phyloP scores from a whole-genome alignment of 2,113 vertebrate species.

The Malurus alboscapulatus region DNA sequence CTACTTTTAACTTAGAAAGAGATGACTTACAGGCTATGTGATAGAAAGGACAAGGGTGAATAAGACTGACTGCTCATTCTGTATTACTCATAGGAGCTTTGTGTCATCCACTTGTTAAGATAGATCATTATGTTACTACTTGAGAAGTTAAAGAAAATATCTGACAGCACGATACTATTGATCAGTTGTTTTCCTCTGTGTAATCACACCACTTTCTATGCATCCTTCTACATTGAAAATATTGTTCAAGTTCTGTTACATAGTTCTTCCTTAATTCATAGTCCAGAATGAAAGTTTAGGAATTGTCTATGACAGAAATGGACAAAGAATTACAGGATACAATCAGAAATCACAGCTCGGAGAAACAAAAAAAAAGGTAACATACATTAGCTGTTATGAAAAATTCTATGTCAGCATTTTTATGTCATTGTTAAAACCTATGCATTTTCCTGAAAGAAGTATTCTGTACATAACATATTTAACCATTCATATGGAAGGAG shows the following conservation, averaged over 20 bases:
- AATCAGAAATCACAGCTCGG: not conserved
- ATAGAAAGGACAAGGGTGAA: not conserved
- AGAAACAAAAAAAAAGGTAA: not conserved
- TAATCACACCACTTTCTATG: not conserved
- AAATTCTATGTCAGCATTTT: not conserved
- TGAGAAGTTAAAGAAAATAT: not conserved
- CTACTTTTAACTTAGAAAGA: not conserved
- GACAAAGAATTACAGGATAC: not conserved
- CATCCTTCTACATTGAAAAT: not conserved
- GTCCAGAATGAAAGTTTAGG: not conserved
- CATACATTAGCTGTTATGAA: not conserved
- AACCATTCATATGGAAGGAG: rapidly evolving
- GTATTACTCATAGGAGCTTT: not conserved
- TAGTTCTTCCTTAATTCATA: not conserved
- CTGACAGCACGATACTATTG: not conserved
- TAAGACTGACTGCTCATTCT: not conserved
- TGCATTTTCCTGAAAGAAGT: not conserved
- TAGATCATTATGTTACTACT: not conserved
- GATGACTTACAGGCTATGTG: rapidly evolving
- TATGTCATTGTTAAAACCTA: not conserved
- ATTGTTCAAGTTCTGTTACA: not conserved
- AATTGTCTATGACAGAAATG: not conserved
- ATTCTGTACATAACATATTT: not conserved
- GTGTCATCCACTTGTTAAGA: not conserved
- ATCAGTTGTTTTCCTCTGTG: not conserved